Conservation (phyloP, 2,113 vertebrate species). For the Brachypteracias leptosomus region DNA sequence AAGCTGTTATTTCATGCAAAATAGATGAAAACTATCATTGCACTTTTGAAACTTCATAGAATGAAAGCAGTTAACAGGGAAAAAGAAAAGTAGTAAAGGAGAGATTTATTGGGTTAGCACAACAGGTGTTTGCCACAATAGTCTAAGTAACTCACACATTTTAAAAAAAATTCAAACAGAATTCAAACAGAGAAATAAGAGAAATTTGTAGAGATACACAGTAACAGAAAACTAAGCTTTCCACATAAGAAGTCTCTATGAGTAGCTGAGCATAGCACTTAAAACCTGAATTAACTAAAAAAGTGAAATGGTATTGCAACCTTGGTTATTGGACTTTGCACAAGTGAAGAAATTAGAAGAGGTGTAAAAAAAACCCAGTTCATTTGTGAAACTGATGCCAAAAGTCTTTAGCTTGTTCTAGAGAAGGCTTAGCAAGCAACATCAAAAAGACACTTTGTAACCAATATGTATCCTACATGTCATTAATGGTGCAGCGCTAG, state of each 20-base stretch:
- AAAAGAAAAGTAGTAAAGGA: background rate
- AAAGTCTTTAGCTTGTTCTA: background rate
- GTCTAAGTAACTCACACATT: background rate
- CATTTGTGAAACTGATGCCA: background rate
- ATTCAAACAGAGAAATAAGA: background rate
- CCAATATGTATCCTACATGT: fast-evolving
- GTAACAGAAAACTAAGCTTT: background rate
- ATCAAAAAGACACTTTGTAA: background rate
- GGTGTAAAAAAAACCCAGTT: background rate
- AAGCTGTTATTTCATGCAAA: background rate
- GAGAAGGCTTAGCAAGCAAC: background rate
- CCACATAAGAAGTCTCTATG: background rate
- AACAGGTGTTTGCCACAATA: background rate
- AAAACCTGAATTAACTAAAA: background rate
- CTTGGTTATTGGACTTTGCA: background rate
- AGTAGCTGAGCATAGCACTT: background rate
- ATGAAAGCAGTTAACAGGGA: background rate
- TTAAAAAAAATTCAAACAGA: background rate
- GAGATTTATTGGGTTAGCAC: background rate
- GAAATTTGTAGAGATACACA: background rate
- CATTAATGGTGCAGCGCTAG: background rate
- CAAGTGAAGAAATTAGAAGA: background rate
- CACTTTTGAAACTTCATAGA: background rate
- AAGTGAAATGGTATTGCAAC: background rate
- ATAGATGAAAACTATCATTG: background rate